Conservation (phyloP, 2,888 invertebrate species). For the Ischnus inquisitorius region DNA sequence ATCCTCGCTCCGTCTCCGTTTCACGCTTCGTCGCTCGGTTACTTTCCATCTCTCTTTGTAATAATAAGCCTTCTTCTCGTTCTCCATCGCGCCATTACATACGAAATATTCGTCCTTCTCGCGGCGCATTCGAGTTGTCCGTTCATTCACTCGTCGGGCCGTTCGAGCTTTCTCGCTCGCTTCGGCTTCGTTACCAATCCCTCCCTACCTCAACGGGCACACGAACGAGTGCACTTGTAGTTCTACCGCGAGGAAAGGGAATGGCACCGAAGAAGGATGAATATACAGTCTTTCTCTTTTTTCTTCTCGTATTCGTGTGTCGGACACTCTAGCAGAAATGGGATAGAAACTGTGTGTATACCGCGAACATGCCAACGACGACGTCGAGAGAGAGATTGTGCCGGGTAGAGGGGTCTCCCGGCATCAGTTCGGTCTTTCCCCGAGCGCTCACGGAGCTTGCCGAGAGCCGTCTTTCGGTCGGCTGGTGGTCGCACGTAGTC, state of each 20-base stretch:
- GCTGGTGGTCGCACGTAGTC: slow-evolving; percentile 78
- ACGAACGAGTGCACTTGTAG: slow-evolving; percentile 52
- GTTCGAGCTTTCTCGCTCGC: slow-evolving; percentile 8
- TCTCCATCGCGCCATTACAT: not conserved
- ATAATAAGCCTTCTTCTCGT: not conserved
- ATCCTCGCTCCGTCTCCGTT: slow-evolving; percentile 6
- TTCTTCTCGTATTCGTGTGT: not conserved
- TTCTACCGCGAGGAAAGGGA: slow-evolving; percentile 31
- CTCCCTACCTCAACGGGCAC: slow-evolving; percentile 54
- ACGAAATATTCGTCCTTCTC: slow-evolving; percentile 1
- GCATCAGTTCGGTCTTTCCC: slow-evolving; percentile 66
- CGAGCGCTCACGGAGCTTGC: slow-evolving; percentile 69
- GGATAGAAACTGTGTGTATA: not conserved
- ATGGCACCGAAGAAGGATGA: slow-evolving; percentile 39
- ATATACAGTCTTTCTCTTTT: not conserved
- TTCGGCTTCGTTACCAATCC: not conserved
- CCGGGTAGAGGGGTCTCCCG: slow-evolving; percentile 33
- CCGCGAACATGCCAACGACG: slow-evolving; percentile 6
- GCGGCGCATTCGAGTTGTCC: not conserved
- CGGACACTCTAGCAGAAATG: not conserved
- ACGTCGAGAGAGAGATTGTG: slow-evolving; percentile 14
- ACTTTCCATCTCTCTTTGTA: slow-evolving; percentile 19
- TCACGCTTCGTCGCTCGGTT: slow-evolving; percentile 18
- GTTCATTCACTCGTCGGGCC: slow-evolving; percentile 11
- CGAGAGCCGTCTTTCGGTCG: slow-evolving; percentile 72